phyloP scores from a whole-genome alignment of 2,113 vertebrate genomes.

The Corydoras sp. region DNA sequence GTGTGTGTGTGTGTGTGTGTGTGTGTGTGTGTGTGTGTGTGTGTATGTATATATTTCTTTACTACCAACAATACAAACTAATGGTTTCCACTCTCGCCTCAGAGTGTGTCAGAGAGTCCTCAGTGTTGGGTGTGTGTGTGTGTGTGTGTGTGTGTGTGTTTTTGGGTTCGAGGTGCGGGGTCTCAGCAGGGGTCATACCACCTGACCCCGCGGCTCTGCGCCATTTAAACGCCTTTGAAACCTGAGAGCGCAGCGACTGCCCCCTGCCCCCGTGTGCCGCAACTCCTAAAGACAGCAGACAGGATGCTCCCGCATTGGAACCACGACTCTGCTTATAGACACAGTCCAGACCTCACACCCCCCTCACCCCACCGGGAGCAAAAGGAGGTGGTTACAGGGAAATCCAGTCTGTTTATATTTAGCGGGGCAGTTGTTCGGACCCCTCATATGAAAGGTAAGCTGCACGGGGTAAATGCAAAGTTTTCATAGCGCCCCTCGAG shows the following conservation, averaged over 20 bases:
- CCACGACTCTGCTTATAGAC: constrained; percentile 62
- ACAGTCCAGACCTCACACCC: constrained; percentile 66
- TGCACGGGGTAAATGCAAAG: constrained; percentile 16
- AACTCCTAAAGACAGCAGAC: constrained; percentile 58
- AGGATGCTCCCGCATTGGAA: constrained; percentile 62
- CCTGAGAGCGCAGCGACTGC: constrained; percentile 57
- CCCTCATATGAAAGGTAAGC: constrained; percentile 10
- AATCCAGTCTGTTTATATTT: constrained; percentile 28
- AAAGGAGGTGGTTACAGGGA: constrained; percentile 13
- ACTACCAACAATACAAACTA: constrained; percentile 47
- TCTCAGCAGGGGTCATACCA: constrained; percentile 54
- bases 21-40: no score
- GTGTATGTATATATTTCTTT: no score
- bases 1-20: neutral
- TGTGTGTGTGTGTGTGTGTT: neutral
- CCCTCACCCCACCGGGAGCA: constrained; percentile 26
- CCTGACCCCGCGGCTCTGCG: constrained; percentile 49
- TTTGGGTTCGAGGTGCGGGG: constrained; percentile 50
- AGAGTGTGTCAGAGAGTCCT: constrained; percentile 64
- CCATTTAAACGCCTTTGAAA: constrained; percentile 65
- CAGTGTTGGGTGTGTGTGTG: constrained; percentile 43
- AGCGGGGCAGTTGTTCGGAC: constrained; percentile 2
- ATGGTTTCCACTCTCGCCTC: constrained; percentile 63
- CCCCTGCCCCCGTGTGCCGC: constrained; percentile 58
- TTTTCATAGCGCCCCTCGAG: constrained; percentile 9